Evolutionary conservation across 2,113 vertebrate species (phyloP), one percentile per base, ranked within the genome.

Genomic region (Eulemur rufifrons): DNA sequence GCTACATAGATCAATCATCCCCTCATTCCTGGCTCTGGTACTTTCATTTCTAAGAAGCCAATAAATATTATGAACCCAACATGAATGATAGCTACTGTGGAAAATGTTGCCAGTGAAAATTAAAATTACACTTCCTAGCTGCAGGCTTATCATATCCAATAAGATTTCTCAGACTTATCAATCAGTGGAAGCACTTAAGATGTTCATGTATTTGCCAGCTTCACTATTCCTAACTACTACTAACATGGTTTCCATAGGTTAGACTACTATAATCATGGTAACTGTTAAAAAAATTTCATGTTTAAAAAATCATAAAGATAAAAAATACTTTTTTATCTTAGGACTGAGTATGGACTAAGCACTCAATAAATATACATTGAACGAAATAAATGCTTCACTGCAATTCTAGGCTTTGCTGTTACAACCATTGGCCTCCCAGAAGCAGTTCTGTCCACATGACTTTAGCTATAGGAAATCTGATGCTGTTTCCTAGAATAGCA

Each of bases 381-480:
- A 64, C 64, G 15, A 92, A 92, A 92, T 92, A 89, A 85, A 93
- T 59, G 47, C 11, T 64, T 96, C 87, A 71, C 32, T 80, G 54
- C 39, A 69, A 14, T 96, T 84, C 45, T 87, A 42, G 27, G 12
- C 61, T 96, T 95, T 96, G 37, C 47, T 90, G 8, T 93, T 34
- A 47, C 97, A 39, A 71, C 56, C 37, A 78, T 27, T 76, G 45
- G 68, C 37, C 47, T 95, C 88, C 78, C 80, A 78, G 74, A 83
- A 54, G 17, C 14, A 86, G 27, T 78, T 86, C 52, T 95, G 83
- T 74, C 59, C 64, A 71, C 42, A 77, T 69, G 29, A 37, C 37
- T 77, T 86, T 93, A 91, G 64, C 77, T 95, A 8, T 29, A 63
- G 91, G 94, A 96, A 97, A 96, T 96, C 54, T 45, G 64, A 95